These are phyloP conservation scores for Ancistrus triradiatus DNA, from an alignment of 2,113 vertebrate genomes.

Conservation along the genomic window DNA sequence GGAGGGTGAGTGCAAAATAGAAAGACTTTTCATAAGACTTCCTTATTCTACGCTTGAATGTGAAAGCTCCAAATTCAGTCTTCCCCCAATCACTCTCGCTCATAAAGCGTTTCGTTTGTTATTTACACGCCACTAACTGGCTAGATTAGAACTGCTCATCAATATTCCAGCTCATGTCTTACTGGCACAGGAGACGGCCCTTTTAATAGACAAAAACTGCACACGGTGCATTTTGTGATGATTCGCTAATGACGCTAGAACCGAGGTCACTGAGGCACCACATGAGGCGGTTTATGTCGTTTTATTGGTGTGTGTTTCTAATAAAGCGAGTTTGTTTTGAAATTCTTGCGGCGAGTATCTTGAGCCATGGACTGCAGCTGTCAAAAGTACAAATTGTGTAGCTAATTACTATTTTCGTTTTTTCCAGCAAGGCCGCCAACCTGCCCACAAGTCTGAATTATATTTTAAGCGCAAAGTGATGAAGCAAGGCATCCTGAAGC, in stretches of 20 bases:
- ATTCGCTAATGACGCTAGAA: slow-evolving; percentile 13
- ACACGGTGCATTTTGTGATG: slow-evolving; percentile 19
- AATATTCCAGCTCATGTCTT: slow-evolving; percentile 21
- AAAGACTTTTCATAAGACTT: background rate
- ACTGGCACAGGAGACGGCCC: background rate
- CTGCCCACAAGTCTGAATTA: slow-evolving; percentile 19
- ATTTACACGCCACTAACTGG: slow-evolving; percentile 19
- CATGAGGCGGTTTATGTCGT: background rate
- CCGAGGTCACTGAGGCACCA: slow-evolving; percentile 14
- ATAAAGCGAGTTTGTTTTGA: slow-evolving; percentile 10
- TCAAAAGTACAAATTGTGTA: slow-evolving; percentile 24
- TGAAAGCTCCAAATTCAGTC: slow-evolving; percentile 71
- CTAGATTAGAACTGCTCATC: slow-evolving; percentile 24
- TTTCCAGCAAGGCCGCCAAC: background rate
- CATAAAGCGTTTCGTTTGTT: slow-evolving; percentile 22
- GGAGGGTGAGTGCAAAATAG: slow-evolving; percentile 79
- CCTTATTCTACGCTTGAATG: background rate
- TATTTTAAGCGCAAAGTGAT: slow-evolving; percentile 32
- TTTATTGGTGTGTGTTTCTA: background rate
- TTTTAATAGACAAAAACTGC: slow-evolving; percentile 18
- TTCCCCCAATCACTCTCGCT: background rate
- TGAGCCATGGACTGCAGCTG: background rate
- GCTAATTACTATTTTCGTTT: slow-evolving; percentile 28
- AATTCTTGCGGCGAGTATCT: background rate
- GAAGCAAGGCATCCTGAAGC: slow-evolving; percentile 16